Conservation (phyloP, 2,113 vertebrate species). For the Sarotherodon lohbergeri region DNA sequence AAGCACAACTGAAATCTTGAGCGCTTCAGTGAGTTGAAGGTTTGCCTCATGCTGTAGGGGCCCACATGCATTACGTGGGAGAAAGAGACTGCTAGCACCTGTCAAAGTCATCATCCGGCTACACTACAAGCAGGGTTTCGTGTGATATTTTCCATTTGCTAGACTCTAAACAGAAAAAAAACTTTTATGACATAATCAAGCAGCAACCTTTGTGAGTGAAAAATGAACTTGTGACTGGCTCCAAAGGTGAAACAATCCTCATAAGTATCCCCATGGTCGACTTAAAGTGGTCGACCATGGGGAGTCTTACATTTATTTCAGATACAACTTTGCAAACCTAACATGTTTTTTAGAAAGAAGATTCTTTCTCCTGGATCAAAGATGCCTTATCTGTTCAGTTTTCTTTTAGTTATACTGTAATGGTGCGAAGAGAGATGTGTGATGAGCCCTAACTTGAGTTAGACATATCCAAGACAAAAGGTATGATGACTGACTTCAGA, state of each 20-base stretch:
- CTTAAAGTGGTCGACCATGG: background rate
- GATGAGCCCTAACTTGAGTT: background rate
- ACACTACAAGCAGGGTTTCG: background rate
- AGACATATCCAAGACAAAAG: background rate
- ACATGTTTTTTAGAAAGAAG: background rate
- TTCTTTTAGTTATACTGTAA: background rate
- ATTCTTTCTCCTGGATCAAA: background rate
- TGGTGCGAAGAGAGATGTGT: background rate
- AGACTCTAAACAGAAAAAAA: background rate
- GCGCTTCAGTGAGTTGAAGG: background rate
- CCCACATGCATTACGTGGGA: background rate
- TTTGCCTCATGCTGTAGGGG: background rate
- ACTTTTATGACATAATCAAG: background rate
- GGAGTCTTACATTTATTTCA: background rate
- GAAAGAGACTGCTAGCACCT: background rate
- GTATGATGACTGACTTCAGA: background rate
- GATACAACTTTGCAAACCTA: background rate
- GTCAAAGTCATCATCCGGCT: background rate
- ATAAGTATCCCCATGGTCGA: background rate
- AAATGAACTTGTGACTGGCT: background rate
- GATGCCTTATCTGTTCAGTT: background rate
- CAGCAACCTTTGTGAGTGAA: background rate
- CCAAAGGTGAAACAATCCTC: background rate
- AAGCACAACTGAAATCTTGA: background rate
- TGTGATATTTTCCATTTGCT: background rate